Conservation (phyloP, 2,113 vertebrate species). For the zebrafish (Danio rerio) region GRCz12tu NC_133178.1:33714501-33715000, state of each 20-base stretch:
- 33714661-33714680: too few species aligned
- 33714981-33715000: conserved; percentile 9
- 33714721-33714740: too few species aligned
- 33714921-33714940: background rate
- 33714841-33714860: background rate
- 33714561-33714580: too few species aligned
- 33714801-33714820: background rate
- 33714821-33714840: background rate
- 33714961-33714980: background rate
- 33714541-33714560: too few species aligned
- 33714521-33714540: too few species aligned
- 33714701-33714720: too few species aligned
- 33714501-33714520: too few species aligned
- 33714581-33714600: too few species aligned
- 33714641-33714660: too few species aligned
- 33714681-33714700: too few species aligned
- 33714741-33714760: background rate
- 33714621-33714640: too few species aligned
- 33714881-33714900: background rate
- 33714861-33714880: background rate
- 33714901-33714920: background rate
- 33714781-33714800: background rate
- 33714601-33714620: too few species aligned
- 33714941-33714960: background rate
- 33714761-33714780: background rate